Base-by-base conservation (phyloP, 2,888 invertebrate genomes). In the Xestobium rufovillosum region DNA sequence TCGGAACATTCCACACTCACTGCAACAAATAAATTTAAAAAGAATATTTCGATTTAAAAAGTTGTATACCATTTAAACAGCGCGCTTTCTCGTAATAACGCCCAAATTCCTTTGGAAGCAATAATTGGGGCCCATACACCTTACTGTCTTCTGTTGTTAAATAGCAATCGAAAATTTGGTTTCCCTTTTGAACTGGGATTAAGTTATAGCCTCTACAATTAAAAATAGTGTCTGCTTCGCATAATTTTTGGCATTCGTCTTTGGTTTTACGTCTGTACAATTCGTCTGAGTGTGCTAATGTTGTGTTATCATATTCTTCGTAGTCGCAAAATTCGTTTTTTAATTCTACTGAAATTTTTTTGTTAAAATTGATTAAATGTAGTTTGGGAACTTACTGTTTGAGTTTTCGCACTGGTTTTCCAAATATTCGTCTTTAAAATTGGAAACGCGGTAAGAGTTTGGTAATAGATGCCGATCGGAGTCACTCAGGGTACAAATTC, bases 1-100 rank as follows among this genome's bases (percentile, higher is more conserved):
- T 76, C 75, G n/a, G 76, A 76, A 59, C 91, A 91, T 30, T 78
- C 75, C 1, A 91, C 87, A 41, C 74, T 76, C 45, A 91, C 90
- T 90, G 64, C 31, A 59, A 60, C 44, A 32, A 43, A 48, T 29
- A 42, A 38, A 40, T 34, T 30, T 42, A 37, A 34, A 36, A 10
- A 26, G 26, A 36, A 36, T 36, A 32, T 27, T 34, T 29, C 31
- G 26, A 14, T 39, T 14, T 23, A 3, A 15, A 14, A 42, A n/a
- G n/a, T n/a, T n/a, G n/a, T n/a, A 30, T 67, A 90, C 90, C 77
- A 60, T 90, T 85, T 17, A 90, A 72, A 58, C 90, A 91, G 42
- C 80, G 79, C 30, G 87, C 86, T 48, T 83, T 76, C 50, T 90
- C 80, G 56, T 81, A 83, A 61, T 88, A 90, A 25, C 75, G 71